phyloP scores from a whole-genome alignment of 2,113 vertebrate species.

The Aspiorhynchus laticeps region DNA sequence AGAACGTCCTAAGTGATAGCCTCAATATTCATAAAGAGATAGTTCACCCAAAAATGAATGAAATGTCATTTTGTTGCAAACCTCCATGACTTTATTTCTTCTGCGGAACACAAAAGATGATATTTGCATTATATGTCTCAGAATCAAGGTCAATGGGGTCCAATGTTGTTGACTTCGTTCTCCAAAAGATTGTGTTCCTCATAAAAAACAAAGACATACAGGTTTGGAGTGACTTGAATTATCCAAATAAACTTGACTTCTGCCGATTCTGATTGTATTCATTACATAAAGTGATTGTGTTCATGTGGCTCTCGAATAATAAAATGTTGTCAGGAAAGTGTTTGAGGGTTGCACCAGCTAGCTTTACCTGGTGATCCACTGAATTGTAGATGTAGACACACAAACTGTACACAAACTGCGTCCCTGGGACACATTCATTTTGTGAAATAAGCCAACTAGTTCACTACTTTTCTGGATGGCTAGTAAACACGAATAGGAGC shows the following conservation, averaged over 20 bases:
- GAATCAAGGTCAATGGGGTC: background rate
- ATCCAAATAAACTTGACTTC: background rate
- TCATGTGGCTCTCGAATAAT: background rate
- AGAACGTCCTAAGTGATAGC: background rate
- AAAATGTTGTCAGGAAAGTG: background rate
- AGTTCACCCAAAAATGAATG: background rate
- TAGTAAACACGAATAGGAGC: background rate
- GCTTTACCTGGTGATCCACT: background rate
- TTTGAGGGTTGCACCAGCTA: background rate
- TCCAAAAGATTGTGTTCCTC: background rate
- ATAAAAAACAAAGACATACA: background rate
- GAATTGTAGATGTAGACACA: background rate
- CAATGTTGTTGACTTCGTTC: background rate
- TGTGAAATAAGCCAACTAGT: background rate
- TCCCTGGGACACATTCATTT: background rate
- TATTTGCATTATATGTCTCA: background rate
- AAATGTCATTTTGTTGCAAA: background rate
- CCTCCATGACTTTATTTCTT: background rate
- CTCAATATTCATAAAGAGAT: background rate
- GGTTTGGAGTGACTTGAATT: background rate
- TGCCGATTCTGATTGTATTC: background rate
- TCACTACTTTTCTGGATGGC: background rate
- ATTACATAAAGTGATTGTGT: background rate
- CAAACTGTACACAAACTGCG: background rate
- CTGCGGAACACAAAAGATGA: background rate